These are phyloP conservation scores for Linyphia triangularis DNA, from an alignment of 2,888 invertebrate species.

Conservation along the genomic window DNA sequence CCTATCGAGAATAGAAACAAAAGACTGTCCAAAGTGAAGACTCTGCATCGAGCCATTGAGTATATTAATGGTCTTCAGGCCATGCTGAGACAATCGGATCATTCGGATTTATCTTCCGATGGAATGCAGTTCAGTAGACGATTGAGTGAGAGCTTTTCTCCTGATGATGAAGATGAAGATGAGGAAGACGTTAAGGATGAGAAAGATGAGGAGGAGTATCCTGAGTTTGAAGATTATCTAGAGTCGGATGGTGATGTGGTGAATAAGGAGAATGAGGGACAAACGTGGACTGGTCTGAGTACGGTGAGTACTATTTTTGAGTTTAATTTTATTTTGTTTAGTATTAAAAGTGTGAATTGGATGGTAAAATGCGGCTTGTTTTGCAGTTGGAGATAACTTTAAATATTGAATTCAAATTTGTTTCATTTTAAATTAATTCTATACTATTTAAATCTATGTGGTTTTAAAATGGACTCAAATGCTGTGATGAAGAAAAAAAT, in stretches of 20 bases:
- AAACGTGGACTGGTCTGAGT: conserved; percentile 61
- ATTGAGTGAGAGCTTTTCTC: conserved; percentile 1
- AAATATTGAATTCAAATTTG: too few relatives aligned
- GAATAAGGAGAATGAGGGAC: conserved; percentile 73
- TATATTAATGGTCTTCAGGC: conserved; percentile 83
- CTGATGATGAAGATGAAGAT: conserved; percentile 1
- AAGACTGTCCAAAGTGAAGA: conserved; percentile 85
- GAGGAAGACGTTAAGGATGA: conserved; percentile 1
- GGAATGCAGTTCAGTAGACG: neutral
- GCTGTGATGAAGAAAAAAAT: too few relatives aligned
- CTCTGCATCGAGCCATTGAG: conserved; percentile 84
- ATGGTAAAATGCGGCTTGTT: too few relatives aligned
- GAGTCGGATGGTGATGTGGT: conserved; percentile 61
- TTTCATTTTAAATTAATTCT: too few relatives aligned
- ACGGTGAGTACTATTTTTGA: conserved; percentile 44
- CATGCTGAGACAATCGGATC: conserved; percentile 78
- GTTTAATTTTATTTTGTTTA: too few relatives aligned
- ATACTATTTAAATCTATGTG: too few relatives aligned
- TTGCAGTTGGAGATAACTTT: too few relatives aligned
- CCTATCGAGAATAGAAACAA: conserved; percentile 83
- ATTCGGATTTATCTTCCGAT: too few relatives aligned
- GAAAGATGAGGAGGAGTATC: conserved; percentile 5
- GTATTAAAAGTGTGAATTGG: too few relatives aligned
- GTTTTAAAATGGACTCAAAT: too few relatives aligned
- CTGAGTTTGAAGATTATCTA: conserved; percentile 31